These are phyloP conservation scores for Serilophus lunatus DNA, from an alignment of 2,113 vertebrate genomes.

Conservation along the genomic window DNA sequence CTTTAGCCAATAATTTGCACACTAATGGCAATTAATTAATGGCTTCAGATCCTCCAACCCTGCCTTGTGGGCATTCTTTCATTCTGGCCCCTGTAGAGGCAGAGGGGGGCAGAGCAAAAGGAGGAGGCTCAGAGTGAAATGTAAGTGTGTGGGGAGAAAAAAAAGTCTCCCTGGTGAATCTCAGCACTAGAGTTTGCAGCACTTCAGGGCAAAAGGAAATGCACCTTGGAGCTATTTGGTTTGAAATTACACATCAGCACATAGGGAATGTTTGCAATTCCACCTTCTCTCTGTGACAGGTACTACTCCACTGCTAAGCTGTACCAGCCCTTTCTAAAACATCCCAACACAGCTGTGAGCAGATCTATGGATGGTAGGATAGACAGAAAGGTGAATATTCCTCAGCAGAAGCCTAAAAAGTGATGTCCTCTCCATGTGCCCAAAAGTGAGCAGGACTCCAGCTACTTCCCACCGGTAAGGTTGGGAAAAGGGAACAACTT, in stretches of 20 bases:
- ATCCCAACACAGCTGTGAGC: neutral
- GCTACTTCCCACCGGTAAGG: neutral
- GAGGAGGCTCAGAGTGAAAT: neutral
- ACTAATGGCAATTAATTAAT: neutral
- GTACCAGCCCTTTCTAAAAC: neutral
- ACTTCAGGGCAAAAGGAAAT: neutral
- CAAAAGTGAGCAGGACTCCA: neutral
- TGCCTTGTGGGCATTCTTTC: neutral
- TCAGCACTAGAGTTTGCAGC: neutral
- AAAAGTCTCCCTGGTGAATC: neutral
- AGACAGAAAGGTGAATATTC: neutral
- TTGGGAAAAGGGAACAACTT: neutral
- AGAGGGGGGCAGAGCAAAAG: fast-evolving
- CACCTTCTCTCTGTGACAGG: neutral
- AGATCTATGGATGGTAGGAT: neutral
- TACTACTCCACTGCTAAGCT: neutral
- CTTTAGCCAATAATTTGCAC: neutral
- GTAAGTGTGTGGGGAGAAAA: neutral
- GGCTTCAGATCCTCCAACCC: neutral
- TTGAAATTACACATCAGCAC: neutral
- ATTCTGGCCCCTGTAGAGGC: neutral
- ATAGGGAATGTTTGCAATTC: neutral
- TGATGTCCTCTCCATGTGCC: neutral
- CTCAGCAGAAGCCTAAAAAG: neutral
- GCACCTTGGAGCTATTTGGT: neutral